phyloP scores from a whole-genome alignment of 2,797 vertebrate species.

The Pelodytes ibericus region DNA sequence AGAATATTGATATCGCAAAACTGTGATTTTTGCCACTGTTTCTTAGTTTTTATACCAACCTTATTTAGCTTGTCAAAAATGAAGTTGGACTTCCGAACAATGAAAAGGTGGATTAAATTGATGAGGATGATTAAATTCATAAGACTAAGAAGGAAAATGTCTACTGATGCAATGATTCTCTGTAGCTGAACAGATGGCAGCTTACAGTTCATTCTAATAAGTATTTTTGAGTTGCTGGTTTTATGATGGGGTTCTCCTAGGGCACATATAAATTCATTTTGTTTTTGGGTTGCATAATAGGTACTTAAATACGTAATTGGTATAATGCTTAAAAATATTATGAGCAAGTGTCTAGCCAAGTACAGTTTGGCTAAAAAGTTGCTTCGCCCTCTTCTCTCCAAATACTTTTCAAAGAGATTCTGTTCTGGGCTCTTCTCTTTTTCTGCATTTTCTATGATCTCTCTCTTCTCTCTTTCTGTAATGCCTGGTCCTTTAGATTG shows the following conservation, averaged over 20 bases:
- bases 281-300: constrained; percentile 93
- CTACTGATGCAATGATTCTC: constrained; percentile 93
- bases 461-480: constrained; percentile 89
- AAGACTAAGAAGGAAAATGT: constrained; percentile 89
- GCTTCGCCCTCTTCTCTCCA: constrained; percentile 94
- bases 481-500: constrained; percentile 98
- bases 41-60: constrained; percentile 95
- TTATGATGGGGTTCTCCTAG: constrained; percentile 87
- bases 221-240: constrained; percentile 81
- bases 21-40: constrained; percentile 97
- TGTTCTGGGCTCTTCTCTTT: constrained; percentile 99
- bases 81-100: constrained; percentile 98
- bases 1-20: constrained; percentile 99
- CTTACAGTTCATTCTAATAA: constrained; percentile 92
- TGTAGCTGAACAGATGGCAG: constrained; percentile 96
- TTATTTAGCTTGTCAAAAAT: constrained; percentile 98
- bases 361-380: constrained; percentile 98
- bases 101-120: constrained; percentile 94
- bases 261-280: constrained; percentile 96
- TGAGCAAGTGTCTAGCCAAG: constrained; percentile 89
- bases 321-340: constrained; percentile 95
- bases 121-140: constrained; percentile 96
- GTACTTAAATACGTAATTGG: constrained; percentile 95
- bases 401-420: constrained; percentile 97
- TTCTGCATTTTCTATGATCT: constrained; percentile 98